These are phyloP conservation scores for Monopis laevigella DNA, from an alignment of 2,888 invertebrate species.

Conservation along the genomic window DNA sequence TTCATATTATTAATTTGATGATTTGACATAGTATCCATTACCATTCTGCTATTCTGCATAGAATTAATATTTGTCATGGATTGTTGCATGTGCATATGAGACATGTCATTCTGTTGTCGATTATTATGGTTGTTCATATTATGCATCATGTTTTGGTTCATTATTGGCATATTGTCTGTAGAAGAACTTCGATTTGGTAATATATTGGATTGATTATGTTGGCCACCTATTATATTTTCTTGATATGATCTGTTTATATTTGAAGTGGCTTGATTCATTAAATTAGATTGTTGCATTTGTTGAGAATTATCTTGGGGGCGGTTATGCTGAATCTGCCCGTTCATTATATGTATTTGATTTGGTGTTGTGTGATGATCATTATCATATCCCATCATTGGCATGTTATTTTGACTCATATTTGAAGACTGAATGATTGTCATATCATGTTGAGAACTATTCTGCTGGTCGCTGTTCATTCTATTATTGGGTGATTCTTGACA, in stretches of 20 bases:
- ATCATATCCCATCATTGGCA: conserved; percentile 52
- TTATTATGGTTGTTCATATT: conserved; percentile 41
- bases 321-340: conserved; percentile 57
- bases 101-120: conserved; percentile 45
- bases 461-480: conserved; percentile 41
- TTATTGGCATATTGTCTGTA: conserved; percentile 37
- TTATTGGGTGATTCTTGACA: conserved; percentile 51
- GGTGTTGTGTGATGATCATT: conserved; percentile 38
- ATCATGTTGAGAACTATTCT: conserved; percentile 40
- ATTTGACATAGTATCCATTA: conserved; percentile 53
- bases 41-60: conserved; percentile 55
- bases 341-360: conserved; percentile 60
- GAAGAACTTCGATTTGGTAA: conserved; percentile 45
- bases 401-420: conserved; percentile 45
- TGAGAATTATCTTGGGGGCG: conserved; percentile 41
- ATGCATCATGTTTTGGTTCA: conserved; percentile 56
- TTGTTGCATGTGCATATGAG: conserved; percentile 58
- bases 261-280: conserved; percentile 33
- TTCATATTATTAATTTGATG: conserved; percentile 47
- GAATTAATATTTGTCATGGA: conserved; percentile 41
- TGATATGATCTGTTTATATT: conserved; percentile 49
- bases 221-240: conserved; percentile 44
- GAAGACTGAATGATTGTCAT: conserved; percentile 31
- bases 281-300: conserved; percentile 38
- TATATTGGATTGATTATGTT: conserved; percentile 42